Evolutionary conservation across 2,888 invertebrate species (phyloP).

Genomic region (Apoderus coryli): DNA sequence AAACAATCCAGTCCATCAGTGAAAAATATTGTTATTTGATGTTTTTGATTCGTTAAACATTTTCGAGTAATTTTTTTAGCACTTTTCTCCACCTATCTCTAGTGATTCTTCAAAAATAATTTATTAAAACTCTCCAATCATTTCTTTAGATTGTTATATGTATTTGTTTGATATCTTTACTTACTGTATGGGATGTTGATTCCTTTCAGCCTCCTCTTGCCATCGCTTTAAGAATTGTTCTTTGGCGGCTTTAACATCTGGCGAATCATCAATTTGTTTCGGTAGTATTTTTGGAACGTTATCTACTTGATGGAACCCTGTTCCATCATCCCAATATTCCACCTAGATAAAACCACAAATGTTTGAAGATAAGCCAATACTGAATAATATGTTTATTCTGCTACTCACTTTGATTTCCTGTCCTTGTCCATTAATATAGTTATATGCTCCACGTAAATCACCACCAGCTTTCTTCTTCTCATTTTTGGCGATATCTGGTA

Average conservation of each 20-base stretch:
- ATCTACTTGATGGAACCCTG: slow-evolving; percentile 67
- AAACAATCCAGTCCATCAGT: too few species aligned
- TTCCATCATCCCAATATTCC: slow-evolving; percentile 57
- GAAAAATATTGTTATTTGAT: too few species aligned
- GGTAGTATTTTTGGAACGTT: slow-evolving; percentile 50
- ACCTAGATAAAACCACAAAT: slow-evolving; percentile 32
- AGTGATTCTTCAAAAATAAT: too few species aligned
- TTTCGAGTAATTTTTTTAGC: too few species aligned
- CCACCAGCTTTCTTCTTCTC: slow-evolving; percentile 57
- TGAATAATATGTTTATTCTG: neutral
- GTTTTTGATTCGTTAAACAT: too few species aligned
- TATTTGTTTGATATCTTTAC: too few species aligned
- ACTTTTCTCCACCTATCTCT: too few species aligned
- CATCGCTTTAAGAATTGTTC: slow-evolving; percentile 53
- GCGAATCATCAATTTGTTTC: slow-evolving; percentile 49
- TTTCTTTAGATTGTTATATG: too few species aligned
- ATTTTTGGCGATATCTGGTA: slow-evolving; percentile 58
- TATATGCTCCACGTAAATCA: slow-evolving; percentile 55
- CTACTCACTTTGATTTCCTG: slow-evolving; percentile 42
- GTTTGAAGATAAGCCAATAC: neutral
- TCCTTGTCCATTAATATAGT: slow-evolving; percentile 46
- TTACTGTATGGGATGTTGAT: slow-evolving; percentile 27
- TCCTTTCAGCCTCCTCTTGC: slow-evolving; percentile 46
- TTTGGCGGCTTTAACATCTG: slow-evolving; percentile 54
- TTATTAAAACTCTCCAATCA: too few species aligned